Evolutionary conservation across 2,888 invertebrate genomes (phyloP).

Genomic region (Physocephala rufipes): DNA sequence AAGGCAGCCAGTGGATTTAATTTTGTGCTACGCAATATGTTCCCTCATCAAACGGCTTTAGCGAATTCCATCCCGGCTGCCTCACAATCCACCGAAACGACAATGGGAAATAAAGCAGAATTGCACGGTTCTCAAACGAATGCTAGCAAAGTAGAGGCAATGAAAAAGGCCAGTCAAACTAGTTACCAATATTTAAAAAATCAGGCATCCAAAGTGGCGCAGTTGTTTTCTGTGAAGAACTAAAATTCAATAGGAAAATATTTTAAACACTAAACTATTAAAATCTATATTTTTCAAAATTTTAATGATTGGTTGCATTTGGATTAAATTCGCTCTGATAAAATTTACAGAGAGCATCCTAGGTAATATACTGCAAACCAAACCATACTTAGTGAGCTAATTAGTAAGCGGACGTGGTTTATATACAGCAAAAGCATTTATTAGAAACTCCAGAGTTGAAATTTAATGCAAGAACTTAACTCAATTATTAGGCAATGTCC

Average conservation of each 20-base stretch:
- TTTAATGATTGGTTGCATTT: neutral
- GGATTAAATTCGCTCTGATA: too few species aligned
- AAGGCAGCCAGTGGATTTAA: slow-evolving; percentile 89
- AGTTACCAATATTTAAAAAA: slow-evolving; percentile 83
- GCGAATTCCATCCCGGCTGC: neutral
- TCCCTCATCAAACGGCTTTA: slow-evolving; percentile 66
- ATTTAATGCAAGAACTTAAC: neutral
- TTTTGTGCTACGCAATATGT: slow-evolving; percentile 79
- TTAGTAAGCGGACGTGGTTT: neutral
- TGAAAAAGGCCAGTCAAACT: slow-evolving; percentile 83
- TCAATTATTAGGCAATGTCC: too few species aligned
- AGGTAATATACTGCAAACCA: neutral
- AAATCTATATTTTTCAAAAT: neutral
- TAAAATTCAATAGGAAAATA: slow-evolving; percentile 46
- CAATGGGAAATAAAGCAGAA: slow-evolving; percentile 30
- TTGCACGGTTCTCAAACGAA: slow-evolving; percentile 45
- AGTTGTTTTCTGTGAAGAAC: slow-evolving; percentile 64
- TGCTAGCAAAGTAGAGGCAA: slow-evolving; percentile 65
- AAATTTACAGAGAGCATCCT: neutral
- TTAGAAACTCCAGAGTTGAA: neutral
- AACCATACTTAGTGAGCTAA: neutral
- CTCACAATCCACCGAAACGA: slow-evolving; percentile 11
- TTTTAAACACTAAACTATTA: neutral
- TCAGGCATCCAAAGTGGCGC: slow-evolving; percentile 62
- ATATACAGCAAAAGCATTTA: neutral